These are phyloP conservation scores for Acleris laterana DNA, from an alignment of 2,888 invertebrate species.

Conservation along the genomic window DNA sequence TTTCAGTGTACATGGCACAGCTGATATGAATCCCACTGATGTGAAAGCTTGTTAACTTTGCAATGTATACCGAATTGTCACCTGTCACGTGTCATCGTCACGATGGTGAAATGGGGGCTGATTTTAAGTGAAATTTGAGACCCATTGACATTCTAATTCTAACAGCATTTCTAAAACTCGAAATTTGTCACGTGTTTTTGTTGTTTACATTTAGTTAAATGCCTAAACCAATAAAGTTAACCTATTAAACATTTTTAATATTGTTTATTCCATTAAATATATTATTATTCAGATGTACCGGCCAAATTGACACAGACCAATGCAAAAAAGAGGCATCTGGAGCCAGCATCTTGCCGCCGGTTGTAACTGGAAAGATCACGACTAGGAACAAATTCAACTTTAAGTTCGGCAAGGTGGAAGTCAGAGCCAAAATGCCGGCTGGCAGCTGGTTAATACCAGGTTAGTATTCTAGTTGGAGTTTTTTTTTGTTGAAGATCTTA, in stretches of 20 bases:
- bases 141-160: too few species aligned
- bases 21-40: too few species aligned
- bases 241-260: too few species aligned
- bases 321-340: constrained; percentile 78
- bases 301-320: constrained; percentile 63
- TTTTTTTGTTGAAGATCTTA: too few species aligned
- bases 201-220: too few species aligned
- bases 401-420: constrained; percentile 87
- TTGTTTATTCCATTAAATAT: constrained; percentile 49
- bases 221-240: neutral
- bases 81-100: too few species aligned
- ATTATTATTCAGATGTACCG: constrained; percentile 74
- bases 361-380: constrained; percentile 86
- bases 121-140: too few species aligned
- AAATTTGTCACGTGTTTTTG: neutral
- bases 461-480: constrained; percentile 54
- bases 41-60: too few species aligned
- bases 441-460: constrained; percentile 92
- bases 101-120: too few species aligned
- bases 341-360: constrained; percentile 87
- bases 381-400: constrained; percentile 88
- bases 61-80: too few species aligned
- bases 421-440: constrained; percentile 88
- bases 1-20: too few species aligned
- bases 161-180: too few species aligned